A percentile compares a stretch with the other conserved stretches of the same genome.
These are phyloP conservation scores for Agrochola circellaris DNA, from an alignment of 2,888 invertebrate genomes.

Conservation along the genomic window DNA sequence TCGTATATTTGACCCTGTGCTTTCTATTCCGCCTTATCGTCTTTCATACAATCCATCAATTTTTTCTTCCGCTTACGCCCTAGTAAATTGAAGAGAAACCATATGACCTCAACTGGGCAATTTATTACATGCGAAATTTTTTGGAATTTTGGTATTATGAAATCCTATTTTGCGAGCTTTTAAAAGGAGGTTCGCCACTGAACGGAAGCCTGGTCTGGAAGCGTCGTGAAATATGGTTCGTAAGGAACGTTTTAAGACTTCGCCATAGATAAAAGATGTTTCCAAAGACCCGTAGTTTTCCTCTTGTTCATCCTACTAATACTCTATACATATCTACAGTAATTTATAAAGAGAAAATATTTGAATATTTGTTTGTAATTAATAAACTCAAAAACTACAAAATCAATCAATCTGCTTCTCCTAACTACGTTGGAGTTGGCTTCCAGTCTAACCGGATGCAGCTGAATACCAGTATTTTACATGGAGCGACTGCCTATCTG, in stretches of 20 bases:
- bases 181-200: slow-evolving; percentile 30
- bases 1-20: neutral
- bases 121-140: slow-evolving; percentile 41
- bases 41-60: neutral
- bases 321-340: no score
- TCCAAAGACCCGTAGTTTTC: slow-evolving; percentile 9
- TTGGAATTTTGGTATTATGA: slow-evolving; percentile 47
- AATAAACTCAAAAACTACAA: no score
- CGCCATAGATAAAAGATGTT: slow-evolving; percentile 18
- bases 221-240: slow-evolving; percentile 44
- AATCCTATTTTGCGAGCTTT: slow-evolving; percentile 39
- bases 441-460: no score
- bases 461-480: no score
- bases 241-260: slow-evolving; percentile 14
- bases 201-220: slow-evolving; percentile 43
- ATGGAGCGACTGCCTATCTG: no score
- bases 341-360: no score
- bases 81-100: slow-evolving; percentile 3
- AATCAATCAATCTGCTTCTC: no score
- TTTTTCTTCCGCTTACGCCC: neutral
- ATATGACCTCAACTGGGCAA: slow-evolving; percentile 2
- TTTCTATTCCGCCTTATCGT: neutral
- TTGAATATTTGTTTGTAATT: no score
- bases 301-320: neutral
- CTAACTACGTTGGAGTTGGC: no score